Percentiles rank a stretch among this genome's conserved stretches.
These are phyloP conservation scores for Hermaeophaga mercurialis DNA, from an alignment of 2,888 invertebrate species.

Conservation along the genomic window DNA sequence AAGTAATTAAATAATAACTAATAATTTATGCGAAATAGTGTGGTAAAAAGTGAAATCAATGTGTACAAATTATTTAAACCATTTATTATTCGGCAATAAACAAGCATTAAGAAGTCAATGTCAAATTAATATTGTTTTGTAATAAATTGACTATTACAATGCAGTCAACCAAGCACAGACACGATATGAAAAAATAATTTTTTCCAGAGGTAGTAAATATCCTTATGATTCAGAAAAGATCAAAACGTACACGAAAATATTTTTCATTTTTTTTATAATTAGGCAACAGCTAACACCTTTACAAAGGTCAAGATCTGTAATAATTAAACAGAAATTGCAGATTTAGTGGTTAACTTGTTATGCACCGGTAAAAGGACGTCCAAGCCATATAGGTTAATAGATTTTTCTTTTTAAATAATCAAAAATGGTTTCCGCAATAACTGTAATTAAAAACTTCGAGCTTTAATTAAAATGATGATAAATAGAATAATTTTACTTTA, in stretches of 20 bases:
- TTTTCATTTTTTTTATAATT: neutral
- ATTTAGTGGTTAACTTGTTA: slow-evolving; percentile 9
- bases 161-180: slow-evolving; percentile 27
- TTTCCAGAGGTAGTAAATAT: neutral
- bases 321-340: slow-evolving; percentile 1
- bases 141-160: slow-evolving; percentile 29
- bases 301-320: neutral
- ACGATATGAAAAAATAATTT: slow-evolving; percentile 1
- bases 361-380: slow-evolving; percentile 14
- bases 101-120: slow-evolving; percentile 32
- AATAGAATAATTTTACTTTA: no score
- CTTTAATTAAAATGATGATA: no score
- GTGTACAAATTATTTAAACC: slow-evolving; percentile 21
- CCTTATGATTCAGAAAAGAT: neutral
- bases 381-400: slow-evolving; percentile 1
- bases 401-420: neutral
- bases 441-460: no score
- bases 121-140: slow-evolving; percentile 32
- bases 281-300: neutral
- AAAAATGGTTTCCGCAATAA: no score
- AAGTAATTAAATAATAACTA: neutral
- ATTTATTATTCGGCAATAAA: slow-evolving; percentile 24
- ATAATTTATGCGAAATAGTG: slow-evolving; percentile 4
- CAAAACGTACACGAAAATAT: neutral
- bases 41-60: slow-evolving; percentile 28